Evolutionary conservation across 2,797 vertebrate species (phyloP), one percentile per base, ranked within the genome.

Genomic region (Gymnocypris eckloni): DNA sequence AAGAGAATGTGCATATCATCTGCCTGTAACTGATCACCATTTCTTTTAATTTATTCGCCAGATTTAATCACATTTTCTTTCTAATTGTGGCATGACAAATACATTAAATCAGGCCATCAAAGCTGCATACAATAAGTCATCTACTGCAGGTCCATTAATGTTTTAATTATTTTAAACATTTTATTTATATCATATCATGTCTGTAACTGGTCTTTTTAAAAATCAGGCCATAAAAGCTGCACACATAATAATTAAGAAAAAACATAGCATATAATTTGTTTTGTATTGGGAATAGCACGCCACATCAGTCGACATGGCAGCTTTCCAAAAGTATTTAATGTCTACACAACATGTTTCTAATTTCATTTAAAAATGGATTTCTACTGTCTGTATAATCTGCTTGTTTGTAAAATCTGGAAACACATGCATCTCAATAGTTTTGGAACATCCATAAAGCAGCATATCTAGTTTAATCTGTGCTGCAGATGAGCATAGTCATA

Each of bases 401-500:
- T 82, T 76, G 59, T 80, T 16, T 33, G 48, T 72, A 39, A 54
- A 71, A 69, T 45, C 16, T 45, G 25, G 28, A 39, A 50, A 59
- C 75, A 59, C 16, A 50, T 25, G 39, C 39, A 39, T 48, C 4
- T 64, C 18, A 15, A 28, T 20, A 6, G 82, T 28, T 67, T 28
- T 80, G 78, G 20, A 41, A n/a, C n/a, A n/a, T 59, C 25, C 41
- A n/a, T 71, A 59, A 56, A 59, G 39, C 4, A 71, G 4, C 33
- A 15, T 11, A 12, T 59, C 12, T 4, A 52, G 15, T 10, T 37
- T 22, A 69, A 86, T 64, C 56, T 86, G 78, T 52, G 77, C 20
- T 39, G 22, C 84, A 86, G 43, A 81, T 72, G 52, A 72, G 54
- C 39, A 37, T 12, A 13, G 11, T 56, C 75, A 72, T 11, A 61